Conservation (phyloP, 2,113 vertebrate species). For the Garra rufa region DNA sequence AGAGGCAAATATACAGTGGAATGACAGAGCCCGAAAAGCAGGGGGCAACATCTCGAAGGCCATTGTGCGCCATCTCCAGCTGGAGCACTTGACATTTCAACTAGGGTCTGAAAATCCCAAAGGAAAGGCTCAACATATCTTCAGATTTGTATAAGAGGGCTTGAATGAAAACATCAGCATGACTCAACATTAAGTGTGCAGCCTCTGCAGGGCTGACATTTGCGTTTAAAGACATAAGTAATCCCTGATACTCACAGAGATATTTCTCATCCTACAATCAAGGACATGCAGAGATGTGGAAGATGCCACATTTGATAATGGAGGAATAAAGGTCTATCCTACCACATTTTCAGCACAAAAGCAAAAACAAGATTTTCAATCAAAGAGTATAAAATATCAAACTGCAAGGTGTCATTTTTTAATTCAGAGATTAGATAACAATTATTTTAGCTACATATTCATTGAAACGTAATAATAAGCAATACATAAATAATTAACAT, state of each 20-base stretch:
- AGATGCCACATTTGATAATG: conserved; percentile 1
- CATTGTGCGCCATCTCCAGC: conserved; percentile 40
- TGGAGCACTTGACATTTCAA: conserved; percentile 63
- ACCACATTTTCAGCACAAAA: neutral
- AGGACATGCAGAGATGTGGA: neutral
- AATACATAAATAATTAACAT: neutral
- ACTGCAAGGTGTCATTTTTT: neutral
- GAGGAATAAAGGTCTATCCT: neutral
- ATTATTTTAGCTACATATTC: neutral
- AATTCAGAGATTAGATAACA: neutral
- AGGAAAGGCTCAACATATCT: conserved; percentile 44
- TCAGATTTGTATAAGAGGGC: conserved; percentile 47
- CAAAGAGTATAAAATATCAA: neutral
- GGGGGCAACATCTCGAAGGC: conserved; percentile 36
- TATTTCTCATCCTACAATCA: conserved; percentile 18
- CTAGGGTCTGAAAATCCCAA: conserved; percentile 54
- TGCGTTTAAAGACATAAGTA: conserved; percentile 35
- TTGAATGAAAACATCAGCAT: conserved; percentile 50
- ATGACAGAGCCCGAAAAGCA: neutral
- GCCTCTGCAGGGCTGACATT: conserved; percentile 51
- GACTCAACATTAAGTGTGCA: conserved; percentile 56
- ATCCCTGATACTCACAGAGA: conserved; percentile 31
- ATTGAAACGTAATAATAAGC: neutral
- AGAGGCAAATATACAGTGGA: conserved; percentile 12
- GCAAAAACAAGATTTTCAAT: neutral